These are phyloP conservation scores for Sturmia bella DNA, from an alignment of 2,888 invertebrate genomes.

Conservation along the genomic window DNA sequence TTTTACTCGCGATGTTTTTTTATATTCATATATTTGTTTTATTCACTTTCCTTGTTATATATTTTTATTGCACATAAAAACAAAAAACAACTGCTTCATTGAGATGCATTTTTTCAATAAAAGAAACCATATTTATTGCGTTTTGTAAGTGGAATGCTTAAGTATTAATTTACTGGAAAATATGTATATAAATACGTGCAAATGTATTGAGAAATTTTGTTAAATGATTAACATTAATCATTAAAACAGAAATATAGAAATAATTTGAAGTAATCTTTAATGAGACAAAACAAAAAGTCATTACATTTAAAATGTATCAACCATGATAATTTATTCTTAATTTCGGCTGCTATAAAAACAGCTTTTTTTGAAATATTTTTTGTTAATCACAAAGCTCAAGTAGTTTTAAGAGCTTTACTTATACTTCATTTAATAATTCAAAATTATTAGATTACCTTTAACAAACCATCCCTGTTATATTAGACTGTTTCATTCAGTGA, in stretches of 20 bases:
- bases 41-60: constrained; percentile 13
- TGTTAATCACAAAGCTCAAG: too few relatives aligned
- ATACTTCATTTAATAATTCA: too few relatives aligned
- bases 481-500: neutral
- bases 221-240: constrained; percentile 13
- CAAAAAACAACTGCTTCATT: constrained; percentile 36
- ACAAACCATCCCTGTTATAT: neutral
- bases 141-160: constrained; percentile 16
- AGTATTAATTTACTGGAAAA: constrained; percentile 44
- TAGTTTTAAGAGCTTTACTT: too few relatives aligned
- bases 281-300: constrained; percentile 8
- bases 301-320: constrained; percentile 6
- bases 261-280: neutral
- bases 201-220: constrained; percentile 5
- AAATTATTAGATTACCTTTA: too few relatives aligned
- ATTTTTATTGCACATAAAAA: constrained; percentile 17
- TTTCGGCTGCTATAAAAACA: neutral
- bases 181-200: neutral
- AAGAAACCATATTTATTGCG: constrained; percentile 1
- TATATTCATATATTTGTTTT: constrained; percentile 1
- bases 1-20: constrained; percentile 29
- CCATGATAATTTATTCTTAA: constrained; percentile 1
- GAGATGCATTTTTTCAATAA: constrained; percentile 5
- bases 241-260: neutral
- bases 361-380: neutral